A percentile compares a stretch with the other conserved stretches of the same genome.
These are phyloP conservation scores for Malurus cyaneus DNA, from an alignment of 2,113 vertebrate species.

Conservation along the genomic window DNA sequence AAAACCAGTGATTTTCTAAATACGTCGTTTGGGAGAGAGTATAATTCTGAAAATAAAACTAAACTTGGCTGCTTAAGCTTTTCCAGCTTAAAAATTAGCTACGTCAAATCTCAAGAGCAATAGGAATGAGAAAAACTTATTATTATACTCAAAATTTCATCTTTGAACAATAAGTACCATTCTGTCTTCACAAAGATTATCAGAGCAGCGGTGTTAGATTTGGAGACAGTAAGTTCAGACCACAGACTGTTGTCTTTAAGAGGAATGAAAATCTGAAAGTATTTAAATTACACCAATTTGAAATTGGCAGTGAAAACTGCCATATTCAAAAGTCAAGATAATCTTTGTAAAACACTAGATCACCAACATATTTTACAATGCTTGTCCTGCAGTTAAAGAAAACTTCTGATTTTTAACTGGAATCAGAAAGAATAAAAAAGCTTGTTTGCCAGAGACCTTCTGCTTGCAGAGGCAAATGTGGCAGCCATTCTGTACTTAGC, in stretches of 20 bases:
- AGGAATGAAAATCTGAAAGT: conserved; percentile 1
- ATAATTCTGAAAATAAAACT: background rate
- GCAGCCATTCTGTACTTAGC: background rate
- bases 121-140: background rate
- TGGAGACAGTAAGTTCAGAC: background rate
- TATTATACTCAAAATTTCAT: background rate
- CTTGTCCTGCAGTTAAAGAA: background rate
- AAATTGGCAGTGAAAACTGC: background rate
- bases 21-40: background rate
- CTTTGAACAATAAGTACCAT: background rate
- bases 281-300: background rate
- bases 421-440: conserved; percentile 2
- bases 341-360: background rate
- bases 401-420: background rate
- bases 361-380: background rate
- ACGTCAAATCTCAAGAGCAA: background rate
- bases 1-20: background rate
- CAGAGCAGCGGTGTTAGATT: background rate
- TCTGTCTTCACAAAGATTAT: background rate
- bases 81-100: background rate
- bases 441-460: background rate
- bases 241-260: background rate
- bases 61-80: background rate
- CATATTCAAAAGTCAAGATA: background rate
- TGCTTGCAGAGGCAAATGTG: background rate